Evolutionary conservation across 2,113 vertebrate species (phyloP), one percentile per base, ranked within the genome.

Genomic region (Alligator mississippiensis): DNA sequence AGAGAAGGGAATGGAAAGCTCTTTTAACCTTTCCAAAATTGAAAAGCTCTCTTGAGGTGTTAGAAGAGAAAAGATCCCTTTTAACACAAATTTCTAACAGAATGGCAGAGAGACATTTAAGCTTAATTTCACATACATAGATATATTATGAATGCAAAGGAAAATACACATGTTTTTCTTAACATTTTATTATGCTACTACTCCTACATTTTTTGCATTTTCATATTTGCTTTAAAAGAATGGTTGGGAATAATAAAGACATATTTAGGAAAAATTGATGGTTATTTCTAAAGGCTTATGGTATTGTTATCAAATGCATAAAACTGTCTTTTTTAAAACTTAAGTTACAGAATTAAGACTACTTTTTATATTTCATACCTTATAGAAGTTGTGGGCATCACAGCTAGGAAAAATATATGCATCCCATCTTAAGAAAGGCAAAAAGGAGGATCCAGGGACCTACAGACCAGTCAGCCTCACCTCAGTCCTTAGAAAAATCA

Each of bases 201-300:
- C 34, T 27, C 38, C 60, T 63, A 16, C 7, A 47, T 63, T 80
- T 84, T 6, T 61, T 84, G 16, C 3, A 4, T 75, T 85, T 93
- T 63, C 9, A 86, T 85, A 75, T 9, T 8, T 66, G 59, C 19
- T 63, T 25, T 76, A 4, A 0, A 16, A 3, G 6, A 68, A 10
- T 58, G 14, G 30, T 60, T 34, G 82, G 85, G 80, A 30, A 18
- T 63, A 30, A 58, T 38, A 9, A 2, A 2, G 0, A 0, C 3
- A 12, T 22, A 22, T 61, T 60, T 61, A 62, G 78, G 61, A 38
- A 22, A 38, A 80, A 62, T 27, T 38, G 60, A 62, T 62, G 34
- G 55, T 89, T 75, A 1, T 38, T 88, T 75, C 55, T 66, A 28
- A 7, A 59, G 5, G 0, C 0, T 70, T 87, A 82, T 21, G 74